Percentiles rank a stretch among this genome's conserved stretches.
These are phyloP conservation scores for Clarias gariepinus DNA, from an alignment of 2,113 vertebrate genomes.

Conservation along the genomic window DNA sequence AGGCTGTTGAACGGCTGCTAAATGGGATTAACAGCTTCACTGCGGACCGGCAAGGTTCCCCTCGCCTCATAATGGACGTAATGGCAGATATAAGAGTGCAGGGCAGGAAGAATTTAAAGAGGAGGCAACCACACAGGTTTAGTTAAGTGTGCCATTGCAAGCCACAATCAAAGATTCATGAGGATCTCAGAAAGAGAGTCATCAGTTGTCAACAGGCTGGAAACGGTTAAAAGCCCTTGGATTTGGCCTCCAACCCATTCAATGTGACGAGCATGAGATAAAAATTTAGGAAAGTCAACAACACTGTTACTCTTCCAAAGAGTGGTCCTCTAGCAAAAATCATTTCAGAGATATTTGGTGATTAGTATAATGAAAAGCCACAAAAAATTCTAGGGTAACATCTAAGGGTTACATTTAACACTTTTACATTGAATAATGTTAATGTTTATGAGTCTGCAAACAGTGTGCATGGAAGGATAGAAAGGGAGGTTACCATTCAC, in stretches of 20 bases:
- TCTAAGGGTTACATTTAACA: not conserved
- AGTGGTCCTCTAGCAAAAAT: not conserved
- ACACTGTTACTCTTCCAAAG: not conserved
- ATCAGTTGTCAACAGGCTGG: not conserved
- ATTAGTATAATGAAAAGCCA: not conserved
- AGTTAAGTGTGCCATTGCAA: not conserved
- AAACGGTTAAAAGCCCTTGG: not conserved
- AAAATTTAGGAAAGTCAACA: not conserved
- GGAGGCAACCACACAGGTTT: not conserved
- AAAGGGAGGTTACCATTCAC: not conserved
- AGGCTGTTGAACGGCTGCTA: not conserved
- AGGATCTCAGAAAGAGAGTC: not conserved
- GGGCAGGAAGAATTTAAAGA: conserved; percentile 1
- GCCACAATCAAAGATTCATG: not conserved
- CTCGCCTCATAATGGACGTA: not conserved
- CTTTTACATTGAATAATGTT: not conserved
- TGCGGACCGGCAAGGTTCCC: not conserved
- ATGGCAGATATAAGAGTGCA: not conserved
- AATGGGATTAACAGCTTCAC: conserved; percentile 36
- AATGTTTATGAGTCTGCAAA: not conserved
- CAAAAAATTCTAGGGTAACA: not conserved
- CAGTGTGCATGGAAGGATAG: not conserved
- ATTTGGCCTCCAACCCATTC: not conserved
- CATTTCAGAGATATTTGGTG: not conserved
- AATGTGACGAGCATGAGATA: not conserved